Base-by-base conservation (phyloP, 2,797 vertebrate species). In the Telmatherina bonti region DNA sequence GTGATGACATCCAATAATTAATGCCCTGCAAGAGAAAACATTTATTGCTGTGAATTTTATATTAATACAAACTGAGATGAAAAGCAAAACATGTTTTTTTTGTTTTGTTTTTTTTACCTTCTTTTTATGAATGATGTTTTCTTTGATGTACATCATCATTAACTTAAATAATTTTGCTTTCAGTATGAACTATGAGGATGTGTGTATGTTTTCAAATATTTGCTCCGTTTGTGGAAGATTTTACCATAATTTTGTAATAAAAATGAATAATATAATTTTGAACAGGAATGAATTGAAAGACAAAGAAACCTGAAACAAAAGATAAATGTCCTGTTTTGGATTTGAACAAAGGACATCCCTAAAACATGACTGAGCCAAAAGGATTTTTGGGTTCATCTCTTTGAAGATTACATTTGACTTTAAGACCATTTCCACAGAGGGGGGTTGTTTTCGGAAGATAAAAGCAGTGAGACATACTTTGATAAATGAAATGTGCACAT, bases 371-470 rank as follows among this genome's bases (percentile, higher is more conserved):
- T 12, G 55, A 73, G 65, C 67, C 63, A 36, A 16, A 1, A 70
- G 43, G 71, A 84, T 12, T 72, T 74, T 66, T 74, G 81, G 12
- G 53, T 54, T 67, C 74, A 20, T 84, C 74, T 15, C 82, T 88
- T 84, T 89, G 86, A 89, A 85, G 86, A 88, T 83, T 76, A 74
- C 60, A 22, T 70, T 76, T 75, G 73, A 85, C 82, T 67, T 26
- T 24, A 63, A 80, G 70, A 65, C 20, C 31, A 26, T 58, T 82
- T 79, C 72, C 68, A 49, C 64, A 6, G 61, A 43, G 68, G 47
- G 43, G 72, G 64, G 65, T 64, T 81, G 82, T 78, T 81, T 81
- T 76, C 67, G 58, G 0, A 20, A 83, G 75, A 85, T 80, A 51
- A 89, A 86, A 85, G 85, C 15, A 2, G 29, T 33, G 24, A 71